Base-by-base conservation (phyloP, 2,888 invertebrate genomes). In the Tenthredo amoena region DNA sequence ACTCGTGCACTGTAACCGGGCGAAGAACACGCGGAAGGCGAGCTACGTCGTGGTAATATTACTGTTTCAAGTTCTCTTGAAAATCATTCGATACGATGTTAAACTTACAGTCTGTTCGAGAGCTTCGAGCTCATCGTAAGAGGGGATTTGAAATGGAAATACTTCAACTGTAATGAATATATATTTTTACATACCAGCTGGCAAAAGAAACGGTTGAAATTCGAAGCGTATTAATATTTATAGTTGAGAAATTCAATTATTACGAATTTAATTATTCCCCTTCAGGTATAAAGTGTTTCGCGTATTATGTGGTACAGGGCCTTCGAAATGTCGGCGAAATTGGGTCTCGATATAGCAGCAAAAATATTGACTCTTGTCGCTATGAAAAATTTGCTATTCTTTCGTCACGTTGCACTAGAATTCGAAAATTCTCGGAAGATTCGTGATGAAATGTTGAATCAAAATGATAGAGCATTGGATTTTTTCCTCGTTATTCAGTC, bases 21-120 rank as follows among this genome's bases (percentile, higher is more conserved):
- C 12, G 43, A 43, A 74, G 43, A 71, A 71, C 40, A 74, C 43
- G 55, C 72, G 34, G 50, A 50, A 76, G 18, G 47, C 21, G 74
- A 76, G 47, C 76, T 43, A 15, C 76, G 43, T 37, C 76, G 34
- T 58, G 58, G 58, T 21, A 81, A 81, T 81, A 81, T 81, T 81
- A 40, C 62, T 50, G 62, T 50, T 81, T 58, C 21, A 26, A 81
- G 62, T 81, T 81, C 81, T 62, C n/a, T 58, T n/a, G 81, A 62
- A 81, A 81, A 81, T 81, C 81, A 81, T 81, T 81, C 81, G 81
- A 81, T 18, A 81, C 81, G 58, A 62, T 40, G 10, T 81, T 50
- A 21, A 58, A 62, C 81, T 21, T 31, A 76, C 9, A 15, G 72
- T 37, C 34, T 31, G 21, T 43, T 74, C 12, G 1, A 18, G 6